Evolutionary conservation across 23 tunicate species (phyloP), one percentile per base, ranked within the genome.

Genomic region (Aplidium turbinatum): DNA sequence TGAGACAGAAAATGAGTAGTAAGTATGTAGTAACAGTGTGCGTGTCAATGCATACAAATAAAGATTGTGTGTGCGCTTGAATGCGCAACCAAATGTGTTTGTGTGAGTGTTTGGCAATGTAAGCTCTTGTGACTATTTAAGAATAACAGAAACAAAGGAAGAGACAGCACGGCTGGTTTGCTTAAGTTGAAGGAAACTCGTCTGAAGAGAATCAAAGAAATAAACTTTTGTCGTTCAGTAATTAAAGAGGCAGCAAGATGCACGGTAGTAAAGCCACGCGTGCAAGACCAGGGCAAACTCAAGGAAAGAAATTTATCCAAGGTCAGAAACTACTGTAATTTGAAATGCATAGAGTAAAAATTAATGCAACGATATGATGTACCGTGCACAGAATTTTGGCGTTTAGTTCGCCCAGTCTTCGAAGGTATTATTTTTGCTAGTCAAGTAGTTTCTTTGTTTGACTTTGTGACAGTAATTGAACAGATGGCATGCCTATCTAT

Each of bases 1-100:
- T 84, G 87, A 88, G 96, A 88, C 96, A 81, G 79, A 78, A 81
- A 81, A 81, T 81, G 87, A 81, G 87, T 81, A 81, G 87, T 72
- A 81, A 81, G 87, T 72, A 81, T 81, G 87, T 81, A 81, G 87
- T 81, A 81, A 79, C 75, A 34, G 64, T 46, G 68, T 62, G 72
- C 63, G 46, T 58, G 87, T 68, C 42, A 76, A 76, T 40, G 35
- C 24, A 66, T 36, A 78, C 75, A 78, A 78, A 78, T 54, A 35
- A 78, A 66, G 66, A 18, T 16, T 30, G 75, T 54, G 75, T 65
- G 82, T 62, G 39, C 34, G 82, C 27, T 5, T 25, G 33, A 73
- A 34, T 56, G 78, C 66, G 28, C 78, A 47, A 33, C 13, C 29
- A 47, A 48, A 70, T 46, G 76, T 70, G 76, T 70, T 80, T 57